These are phyloP conservation scores for Ridgeia piscesae DNA, from an alignment of 1,140 invertebrate species.

Conservation along the genomic window DNA sequence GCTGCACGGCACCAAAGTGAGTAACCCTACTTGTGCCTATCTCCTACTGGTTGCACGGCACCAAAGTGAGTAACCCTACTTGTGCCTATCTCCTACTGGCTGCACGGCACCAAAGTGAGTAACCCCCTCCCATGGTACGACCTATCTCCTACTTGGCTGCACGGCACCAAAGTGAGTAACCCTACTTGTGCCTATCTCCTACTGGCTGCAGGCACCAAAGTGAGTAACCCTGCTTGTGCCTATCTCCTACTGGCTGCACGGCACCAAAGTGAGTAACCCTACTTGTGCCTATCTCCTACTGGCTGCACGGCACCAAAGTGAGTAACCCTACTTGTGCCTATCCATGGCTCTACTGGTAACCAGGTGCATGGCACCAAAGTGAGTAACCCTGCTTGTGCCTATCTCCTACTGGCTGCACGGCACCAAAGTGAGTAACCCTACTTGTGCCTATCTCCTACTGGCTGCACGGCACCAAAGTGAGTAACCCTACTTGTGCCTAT, in stretches of 20 bases:
- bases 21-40: too few species aligned
- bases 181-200: slow-evolving; percentile 48
- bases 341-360: slow-evolving; percentile 48
- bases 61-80: too few species aligned
- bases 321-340: slow-evolving; percentile 44
- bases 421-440: slow-evolving; percentile 31
- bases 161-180: slow-evolving; percentile 30
- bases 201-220: slow-evolving; percentile 41
- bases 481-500: slow-evolving; percentile 47
- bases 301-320: slow-evolving; percentile 37
- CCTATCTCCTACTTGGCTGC: slow-evolving; percentile 51
- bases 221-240: slow-evolving; percentile 44
- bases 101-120: too few species aligned
- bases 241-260: slow-evolving; percentile 47
- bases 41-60: too few species aligned
- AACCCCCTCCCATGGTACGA: too few species aligned
- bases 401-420: slow-evolving; percentile 48
- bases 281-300: slow-evolving; percentile 48
- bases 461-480: slow-evolving; percentile 36
- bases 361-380: slow-evolving; percentile 37
- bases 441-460: slow-evolving; percentile 50
- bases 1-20: too few species aligned
- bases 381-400: slow-evolving; percentile 43
- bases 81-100: too few species aligned
- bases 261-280: slow-evolving; percentile 32